A percentile compares a stretch with the other conserved stretches of the same genome.
phyloP scores from a whole-genome alignment of 2,888 invertebrate genomes.

The Byasa hedistus region DNA sequence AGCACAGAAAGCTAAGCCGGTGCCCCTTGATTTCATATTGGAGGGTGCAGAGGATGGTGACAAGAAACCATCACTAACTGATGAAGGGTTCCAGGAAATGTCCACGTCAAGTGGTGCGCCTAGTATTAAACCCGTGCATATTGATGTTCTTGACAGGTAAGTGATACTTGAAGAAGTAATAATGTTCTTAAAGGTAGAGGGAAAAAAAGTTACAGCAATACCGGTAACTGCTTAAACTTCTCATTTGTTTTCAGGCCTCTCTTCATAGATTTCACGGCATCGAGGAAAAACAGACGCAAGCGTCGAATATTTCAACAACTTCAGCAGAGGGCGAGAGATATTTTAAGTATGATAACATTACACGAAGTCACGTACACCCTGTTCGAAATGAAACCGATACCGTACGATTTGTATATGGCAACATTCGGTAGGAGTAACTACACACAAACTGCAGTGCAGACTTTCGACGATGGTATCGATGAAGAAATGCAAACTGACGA shows the following conservation, averaged over 20 bases:
- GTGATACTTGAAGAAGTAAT: constrained; percentile 3
- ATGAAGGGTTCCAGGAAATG: constrained; percentile 74
- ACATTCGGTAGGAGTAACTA: constrained; percentile 68
- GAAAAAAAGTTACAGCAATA: too few relatives aligned
- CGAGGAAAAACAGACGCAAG: constrained; percentile 54
- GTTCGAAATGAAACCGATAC: constrained; percentile 74
- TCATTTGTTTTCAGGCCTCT: constrained; percentile 53
- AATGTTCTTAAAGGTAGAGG: too few relatives aligned
- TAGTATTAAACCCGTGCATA: constrained; percentile 55
- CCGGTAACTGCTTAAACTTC: too few relatives aligned
- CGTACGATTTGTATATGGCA: constrained; percentile 71
- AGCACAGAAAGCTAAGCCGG: constrained; percentile 48
- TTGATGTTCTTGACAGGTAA: constrained; percentile 58
- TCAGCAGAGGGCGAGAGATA: constrained; percentile 62
- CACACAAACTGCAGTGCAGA: constrained; percentile 64
- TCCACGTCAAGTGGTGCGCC: constrained; percentile 58
- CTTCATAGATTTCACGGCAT: constrained; percentile 66
- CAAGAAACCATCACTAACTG: constrained; percentile 57
- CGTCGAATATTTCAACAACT: constrained; percentile 51
- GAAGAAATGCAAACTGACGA: constrained; percentile 69
- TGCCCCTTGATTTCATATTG: constrained; percentile 53
- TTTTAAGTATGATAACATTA: constrained; percentile 65
- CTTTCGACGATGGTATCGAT: constrained; percentile 67
- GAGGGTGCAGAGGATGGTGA: constrained; percentile 51
- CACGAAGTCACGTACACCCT: constrained; percentile 69